Base-by-base conservation (phyloP, 2,888 invertebrate species). In the Parascotia fuliginaria region DNA sequence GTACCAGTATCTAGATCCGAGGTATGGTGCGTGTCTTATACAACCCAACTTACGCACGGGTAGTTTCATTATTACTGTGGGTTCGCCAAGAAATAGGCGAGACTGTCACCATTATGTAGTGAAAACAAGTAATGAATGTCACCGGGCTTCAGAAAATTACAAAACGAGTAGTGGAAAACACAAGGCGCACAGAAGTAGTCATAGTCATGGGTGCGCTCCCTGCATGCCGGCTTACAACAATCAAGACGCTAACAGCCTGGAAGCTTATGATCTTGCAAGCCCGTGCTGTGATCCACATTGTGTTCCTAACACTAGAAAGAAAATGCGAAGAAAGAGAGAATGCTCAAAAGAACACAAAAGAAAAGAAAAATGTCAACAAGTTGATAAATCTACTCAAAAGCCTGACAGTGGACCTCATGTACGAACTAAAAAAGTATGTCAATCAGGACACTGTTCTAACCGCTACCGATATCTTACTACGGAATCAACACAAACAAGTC, bases 221-320 rank as follows among this genome's bases (percentile, higher is more conserved):
- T 96, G 96, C 65, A 90, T 96, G 74, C 95, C 95, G 0, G 92
- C 94, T 28, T 87, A 92, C 48, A 93, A 89, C 54, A 94, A 94
- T 75, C 94, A 94, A 65, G 97, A 96, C 66, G 95, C 95, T 50
- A 95, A 95, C 36, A 97, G 96, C 71, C 89, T 97, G 43, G 97
- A 97, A 79, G 97, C 97, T 2, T 97, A 97, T 67, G 97, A 97
- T 77, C 87, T 97, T 39, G 97, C 97, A 0, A 96, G 96, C 76
- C 96, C 97, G 0, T 97, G 97, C 75, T 97, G 97, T 79, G 96
- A 97, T 79, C 96, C 97, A 0, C 96, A 96, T 65, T 97, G 97
- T 77, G 96, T 97, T 39, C 97, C 97, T 2, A 94, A 94, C 44
- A 87, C 87, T 64, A 75, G 86, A 80, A 90, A 90, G 66, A 90